Percentiles rank a stretch among this genome's conserved stretches.
These are phyloP conservation scores for Agrochola circellaris DNA, from an alignment of 2,888 invertebrate species.

Conservation along the genomic window DNA sequence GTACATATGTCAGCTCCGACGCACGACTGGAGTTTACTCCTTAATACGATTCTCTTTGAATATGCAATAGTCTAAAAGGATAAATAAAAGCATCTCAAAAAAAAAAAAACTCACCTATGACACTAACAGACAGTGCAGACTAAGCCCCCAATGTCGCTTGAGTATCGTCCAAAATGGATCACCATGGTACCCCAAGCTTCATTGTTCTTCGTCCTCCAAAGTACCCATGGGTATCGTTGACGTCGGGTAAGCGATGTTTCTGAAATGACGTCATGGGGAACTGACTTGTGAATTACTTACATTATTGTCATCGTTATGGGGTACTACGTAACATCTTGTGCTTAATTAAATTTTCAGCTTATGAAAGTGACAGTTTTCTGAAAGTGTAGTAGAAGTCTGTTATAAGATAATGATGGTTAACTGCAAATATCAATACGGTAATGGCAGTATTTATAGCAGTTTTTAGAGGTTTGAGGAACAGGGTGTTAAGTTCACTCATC, in stretches of 20 bases:
- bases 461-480: too few relatives aligned
- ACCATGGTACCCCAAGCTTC: neutral
- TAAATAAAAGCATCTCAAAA: too few relatives aligned
- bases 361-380: neutral
- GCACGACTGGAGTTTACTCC: too few relatives aligned
- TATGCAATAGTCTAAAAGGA: too few relatives aligned
- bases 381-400: too few relatives aligned
- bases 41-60: too few relatives aligned
- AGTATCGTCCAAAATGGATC: conserved; percentile 16
- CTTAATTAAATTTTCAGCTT: conserved; percentile 43
- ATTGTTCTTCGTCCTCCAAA: neutral
- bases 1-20: too few relatives aligned
- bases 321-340: conserved; percentile 19
- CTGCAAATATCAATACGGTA: neutral
- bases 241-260: conserved; percentile 33
- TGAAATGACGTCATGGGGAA: conserved; percentile 13
- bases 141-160: neutral
- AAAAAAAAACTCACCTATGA: neutral
- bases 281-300: conserved; percentile 37
- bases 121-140: neutral
- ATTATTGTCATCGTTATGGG: conserved; percentile 41
- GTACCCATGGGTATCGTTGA: conserved; percentile 23
- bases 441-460: too few relatives aligned
- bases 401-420: neutral
- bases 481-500: too few relatives aligned